Evolutionary conservation across 64 coral and sea anemone species (phyloP).

Genomic region (Stichodactyla helianthus): DNA sequence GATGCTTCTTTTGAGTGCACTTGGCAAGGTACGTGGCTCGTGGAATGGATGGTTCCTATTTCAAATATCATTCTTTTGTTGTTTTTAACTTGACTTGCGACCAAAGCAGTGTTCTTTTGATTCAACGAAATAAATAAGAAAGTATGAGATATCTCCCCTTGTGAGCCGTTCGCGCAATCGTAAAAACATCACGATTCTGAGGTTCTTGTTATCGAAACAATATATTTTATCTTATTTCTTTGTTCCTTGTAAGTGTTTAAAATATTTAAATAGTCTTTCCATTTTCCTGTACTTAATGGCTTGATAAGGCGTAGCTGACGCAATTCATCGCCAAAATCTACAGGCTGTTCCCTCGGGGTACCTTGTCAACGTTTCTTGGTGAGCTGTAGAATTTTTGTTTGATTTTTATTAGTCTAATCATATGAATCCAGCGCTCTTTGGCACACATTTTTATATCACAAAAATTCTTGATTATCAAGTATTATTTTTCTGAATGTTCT

Average conservation of each 20-base stretch:
- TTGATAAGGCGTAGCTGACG: background rate
- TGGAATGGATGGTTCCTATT: background rate
- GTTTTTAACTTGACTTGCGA: background rate
- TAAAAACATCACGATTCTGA: background rate
- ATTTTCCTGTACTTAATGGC: background rate
- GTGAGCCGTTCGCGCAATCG: background rate
- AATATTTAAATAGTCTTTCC: background rate
- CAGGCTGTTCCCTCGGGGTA: background rate
- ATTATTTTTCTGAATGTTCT: too few species aligned
- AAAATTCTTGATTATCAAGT: too few species aligned
- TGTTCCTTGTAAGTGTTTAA: background rate
- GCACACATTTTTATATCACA: too few species aligned
- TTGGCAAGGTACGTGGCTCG: background rate
- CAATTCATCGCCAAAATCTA: background rate
- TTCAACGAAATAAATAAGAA: background rate
- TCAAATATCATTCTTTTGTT: background rate
- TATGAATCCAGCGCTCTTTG: too few species aligned
- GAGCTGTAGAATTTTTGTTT: too few species aligned
- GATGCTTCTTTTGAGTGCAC: background rate
- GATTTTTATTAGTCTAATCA: too few species aligned
- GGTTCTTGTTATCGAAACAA: too few species aligned
- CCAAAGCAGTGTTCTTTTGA: background rate
- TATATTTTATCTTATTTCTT: background rate
- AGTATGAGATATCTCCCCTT: background rate
- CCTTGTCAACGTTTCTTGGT: too few species aligned